Evolutionary conservation across 2,113 vertebrate species (phyloP).

Genomic region (Anarrhichthys ocellatus): DNA sequence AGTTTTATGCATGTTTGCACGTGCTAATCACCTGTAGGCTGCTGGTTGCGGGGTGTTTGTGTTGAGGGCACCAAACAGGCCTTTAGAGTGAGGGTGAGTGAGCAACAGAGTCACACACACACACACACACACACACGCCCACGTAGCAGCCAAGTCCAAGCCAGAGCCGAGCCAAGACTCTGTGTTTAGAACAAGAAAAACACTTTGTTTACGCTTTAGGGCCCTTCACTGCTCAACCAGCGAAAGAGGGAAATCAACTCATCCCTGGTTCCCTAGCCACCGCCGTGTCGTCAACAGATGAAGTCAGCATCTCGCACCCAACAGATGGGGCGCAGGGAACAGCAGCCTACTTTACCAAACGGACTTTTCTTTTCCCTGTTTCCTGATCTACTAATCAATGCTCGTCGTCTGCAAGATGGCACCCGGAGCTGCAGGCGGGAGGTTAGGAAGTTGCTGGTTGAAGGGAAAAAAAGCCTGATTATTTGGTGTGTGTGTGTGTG

Average conservation of each 20-base stretch:
- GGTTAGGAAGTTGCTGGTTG: slow-evolving; percentile 39
- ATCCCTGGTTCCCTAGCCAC: slow-evolving; percentile 66
- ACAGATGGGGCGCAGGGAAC: slow-evolving; percentile 74
- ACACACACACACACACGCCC: slow-evolving; percentile 27
- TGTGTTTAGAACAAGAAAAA: slow-evolving; percentile 78
- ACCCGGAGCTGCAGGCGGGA: slow-evolving; percentile 20
- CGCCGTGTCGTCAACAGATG: slow-evolving; percentile 72
- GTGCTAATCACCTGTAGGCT: slow-evolving; percentile 63
- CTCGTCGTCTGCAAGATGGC: slow-evolving; percentile 29
- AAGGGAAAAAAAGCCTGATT: slow-evolving; percentile 25
- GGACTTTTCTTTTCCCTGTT: slow-evolving; percentile 57
- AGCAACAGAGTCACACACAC: slow-evolving; percentile 48
- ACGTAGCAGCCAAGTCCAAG: slow-evolving; percentile 63
- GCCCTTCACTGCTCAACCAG: slow-evolving; percentile 77
- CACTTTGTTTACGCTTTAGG: slow-evolving; percentile 84
- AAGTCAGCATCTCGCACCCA: slow-evolving; percentile 78
- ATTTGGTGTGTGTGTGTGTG: slow-evolving; percentile 1
- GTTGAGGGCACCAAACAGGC: slow-evolving; percentile 48
- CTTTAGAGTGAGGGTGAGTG: slow-evolving; percentile 68
- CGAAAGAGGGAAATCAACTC: slow-evolving; percentile 74
- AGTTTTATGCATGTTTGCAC: not conserved
- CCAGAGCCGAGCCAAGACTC: slow-evolving; percentile 68
- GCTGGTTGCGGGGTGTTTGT: slow-evolving; percentile 47
- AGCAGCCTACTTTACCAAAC: slow-evolving; percentile 75
- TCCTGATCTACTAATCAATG: slow-evolving; percentile 58